These are phyloP conservation scores for Caenorhabditis drosophilae DNA, from an alignment of 2,888 invertebrate genomes.

Conservation along the genomic window DNA sequence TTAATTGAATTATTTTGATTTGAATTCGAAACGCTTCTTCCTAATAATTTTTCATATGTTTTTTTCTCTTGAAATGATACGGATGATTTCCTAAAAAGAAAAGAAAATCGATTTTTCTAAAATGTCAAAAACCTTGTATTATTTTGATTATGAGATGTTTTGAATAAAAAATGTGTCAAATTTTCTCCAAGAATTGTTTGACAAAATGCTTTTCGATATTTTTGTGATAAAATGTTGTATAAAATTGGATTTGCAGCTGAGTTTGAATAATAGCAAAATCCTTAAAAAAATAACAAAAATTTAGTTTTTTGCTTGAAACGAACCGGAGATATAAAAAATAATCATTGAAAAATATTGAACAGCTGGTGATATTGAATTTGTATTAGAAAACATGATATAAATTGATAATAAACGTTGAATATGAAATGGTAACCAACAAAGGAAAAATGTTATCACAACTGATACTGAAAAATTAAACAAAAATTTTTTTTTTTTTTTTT, in stretches of 20 bases:
- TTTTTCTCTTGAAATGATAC: too few relatives aligned
- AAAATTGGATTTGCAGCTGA: conserved; percentile 76
- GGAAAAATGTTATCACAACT: conserved; percentile 89
- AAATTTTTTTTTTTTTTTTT: neutral
- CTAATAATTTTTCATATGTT: too few relatives aligned
- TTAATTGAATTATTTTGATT: too few relatives aligned
- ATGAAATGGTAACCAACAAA: conserved; percentile 96
- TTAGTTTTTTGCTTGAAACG: conserved; percentile 1
- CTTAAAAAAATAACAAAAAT: conserved; percentile 18
- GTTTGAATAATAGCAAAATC: conserved; percentile 71
- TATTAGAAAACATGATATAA: conserved; percentile 63
- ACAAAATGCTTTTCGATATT: conserved; percentile 74
- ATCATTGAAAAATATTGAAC: conserved; percentile 43
- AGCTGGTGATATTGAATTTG: conserved; percentile 28
- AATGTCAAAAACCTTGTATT: too few relatives aligned
- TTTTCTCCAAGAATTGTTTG: conserved; percentile 56
- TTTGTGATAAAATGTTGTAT: conserved; percentile 76
- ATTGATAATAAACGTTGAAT: conserved; percentile 83
- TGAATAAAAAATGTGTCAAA: conserved; percentile 15
- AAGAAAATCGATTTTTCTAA: too few relatives aligned
- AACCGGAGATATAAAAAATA: conserved; percentile 57
- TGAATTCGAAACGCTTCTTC: too few relatives aligned
- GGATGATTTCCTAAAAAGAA: too few relatives aligned
- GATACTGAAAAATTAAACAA: conserved; percentile 77
- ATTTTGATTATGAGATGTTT: too few relatives aligned